These are phyloP conservation scores for Melangyna quadrimaculata DNA, from an alignment of 2,888 invertebrate genomes.

Conservation along the genomic window DNA sequence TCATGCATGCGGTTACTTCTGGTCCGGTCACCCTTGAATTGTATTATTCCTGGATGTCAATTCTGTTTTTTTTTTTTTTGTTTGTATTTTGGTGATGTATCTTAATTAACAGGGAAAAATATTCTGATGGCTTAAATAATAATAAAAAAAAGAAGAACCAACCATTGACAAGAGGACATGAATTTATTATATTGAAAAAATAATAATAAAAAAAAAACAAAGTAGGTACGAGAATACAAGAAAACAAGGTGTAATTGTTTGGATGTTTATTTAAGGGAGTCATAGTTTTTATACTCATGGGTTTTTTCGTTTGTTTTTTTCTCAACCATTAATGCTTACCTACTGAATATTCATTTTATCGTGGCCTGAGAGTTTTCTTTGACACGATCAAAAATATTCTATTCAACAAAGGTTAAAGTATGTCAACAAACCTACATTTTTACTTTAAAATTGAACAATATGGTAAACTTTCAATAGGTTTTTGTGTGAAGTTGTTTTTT, in stretches of 20 bases:
- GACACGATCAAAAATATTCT: constrained; percentile 18
- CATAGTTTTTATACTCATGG: background rate
- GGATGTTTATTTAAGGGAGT: background rate
- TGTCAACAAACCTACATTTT: background rate
- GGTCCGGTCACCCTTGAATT: constrained; percentile 57
- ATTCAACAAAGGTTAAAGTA: background rate
- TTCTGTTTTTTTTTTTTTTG: background rate
- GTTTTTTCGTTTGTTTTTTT: background rate
- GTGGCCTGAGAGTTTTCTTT: constrained; percentile 12
- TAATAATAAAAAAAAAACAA: background rate
- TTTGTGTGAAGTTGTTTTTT: background rate
- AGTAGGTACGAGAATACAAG: background rate
- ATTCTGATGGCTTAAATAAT: constrained; percentile 52
- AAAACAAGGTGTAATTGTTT: background rate
- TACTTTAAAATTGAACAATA: background rate
- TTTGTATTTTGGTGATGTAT: background rate
- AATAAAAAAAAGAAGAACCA: constrained; percentile 17
- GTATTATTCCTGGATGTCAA: constrained; percentile 2
- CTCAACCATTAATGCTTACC: constrained; percentile 22
- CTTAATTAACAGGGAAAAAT: constrained; percentile 10
- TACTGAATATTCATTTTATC: constrained; percentile 44
- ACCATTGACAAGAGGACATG: background rate
- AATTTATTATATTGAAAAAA: background rate
- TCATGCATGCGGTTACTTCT: constrained; percentile 68
- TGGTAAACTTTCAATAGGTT: background rate